Conservation (phyloP, 2,888 invertebrate genomes). For the Lordiphosa andalusiaca region DNA sequence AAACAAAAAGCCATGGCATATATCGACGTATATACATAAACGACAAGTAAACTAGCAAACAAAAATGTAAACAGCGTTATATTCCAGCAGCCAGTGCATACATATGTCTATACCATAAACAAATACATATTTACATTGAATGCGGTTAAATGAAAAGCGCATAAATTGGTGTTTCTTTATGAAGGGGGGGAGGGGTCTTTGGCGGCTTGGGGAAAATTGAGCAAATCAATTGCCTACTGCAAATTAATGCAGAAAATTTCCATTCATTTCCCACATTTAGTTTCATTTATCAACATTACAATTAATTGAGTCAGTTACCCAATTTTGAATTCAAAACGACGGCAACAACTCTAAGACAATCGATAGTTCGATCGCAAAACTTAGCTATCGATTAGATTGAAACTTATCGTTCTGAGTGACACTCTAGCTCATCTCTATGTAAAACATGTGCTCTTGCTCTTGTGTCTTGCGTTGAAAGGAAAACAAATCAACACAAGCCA, state of each 20-base stretch:
- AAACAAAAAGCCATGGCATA: slow-evolving; percentile 42
- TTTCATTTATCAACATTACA: too few species aligned
- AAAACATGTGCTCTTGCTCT: slow-evolving; percentile 31
- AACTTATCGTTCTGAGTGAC: too few species aligned
- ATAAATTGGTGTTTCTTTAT: slow-evolving; percentile 24
- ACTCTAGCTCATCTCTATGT: background rate
- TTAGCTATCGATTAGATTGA: too few species aligned
- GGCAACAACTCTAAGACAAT: too few species aligned
- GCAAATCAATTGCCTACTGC: too few species aligned
- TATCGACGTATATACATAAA: slow-evolving; percentile 31
- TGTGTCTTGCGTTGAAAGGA: background rate
- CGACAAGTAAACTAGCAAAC: slow-evolving; percentile 47
- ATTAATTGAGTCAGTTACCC: too few species aligned
- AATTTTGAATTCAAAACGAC: too few species aligned
- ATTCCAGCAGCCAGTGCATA: slow-evolving; percentile 48
- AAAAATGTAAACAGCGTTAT: slow-evolving; percentile 52
- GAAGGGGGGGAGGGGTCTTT: too few species aligned
- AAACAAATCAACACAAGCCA: slow-evolving; percentile 17
- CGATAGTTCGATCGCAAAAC: too few species aligned
- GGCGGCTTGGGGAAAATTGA: too few species aligned
- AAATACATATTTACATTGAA: slow-evolving; percentile 75
- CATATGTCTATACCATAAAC: slow-evolving; percentile 66
- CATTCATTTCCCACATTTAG: too few species aligned
- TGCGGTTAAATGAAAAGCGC: slow-evolving; percentile 57
- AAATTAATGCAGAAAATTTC: too few species aligned